A percentile compares a stretch with the other conserved stretches of the same genome.
phyloP scores from a whole-genome alignment of 1,140 invertebrate genomes.

The Tachypleus tridentatus region DNA sequence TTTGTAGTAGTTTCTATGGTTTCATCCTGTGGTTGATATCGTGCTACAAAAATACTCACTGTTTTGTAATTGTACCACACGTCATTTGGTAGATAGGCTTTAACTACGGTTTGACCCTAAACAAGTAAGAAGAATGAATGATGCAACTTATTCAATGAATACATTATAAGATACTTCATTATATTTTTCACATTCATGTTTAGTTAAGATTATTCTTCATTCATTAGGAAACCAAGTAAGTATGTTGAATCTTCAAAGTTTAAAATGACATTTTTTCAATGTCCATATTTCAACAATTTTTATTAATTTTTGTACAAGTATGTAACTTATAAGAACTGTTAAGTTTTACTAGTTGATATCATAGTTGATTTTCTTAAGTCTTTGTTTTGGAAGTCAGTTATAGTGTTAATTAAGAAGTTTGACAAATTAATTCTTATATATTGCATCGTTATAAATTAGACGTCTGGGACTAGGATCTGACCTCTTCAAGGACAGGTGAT shows the following conservation, averaged over 20 bases:
- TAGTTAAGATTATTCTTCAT: neutral
- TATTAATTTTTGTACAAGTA: no score
- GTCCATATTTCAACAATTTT: constrained; percentile 41
- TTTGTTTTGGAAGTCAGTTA: neutral
- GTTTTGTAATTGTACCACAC: constrained; percentile 17
- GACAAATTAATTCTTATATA: neutral
- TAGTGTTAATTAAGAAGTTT: neutral
- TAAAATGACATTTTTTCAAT: constrained; percentile 51
- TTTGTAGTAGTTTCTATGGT: no score
- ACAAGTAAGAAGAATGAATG: neutral
- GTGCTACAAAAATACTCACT: no score
- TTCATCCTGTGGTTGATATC: no score
- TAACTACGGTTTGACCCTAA: constrained; percentile 11
- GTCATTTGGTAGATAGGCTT: constrained; percentile 11
- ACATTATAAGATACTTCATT: neutral
- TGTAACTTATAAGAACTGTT: no score
- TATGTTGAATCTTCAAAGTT: constrained; percentile 46
- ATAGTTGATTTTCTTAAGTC: neutral
- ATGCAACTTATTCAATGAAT: neutral
- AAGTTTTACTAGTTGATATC: no score
- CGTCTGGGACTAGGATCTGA: neutral
- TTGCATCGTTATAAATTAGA: constrained; percentile 35
- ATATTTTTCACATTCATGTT: neutral
- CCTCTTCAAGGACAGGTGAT: constrained; percentile 30
- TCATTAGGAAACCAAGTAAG: neutral